Evolutionary conservation across 2,797 vertebrate species (phyloP), one percentile per base, ranked within the genome.

Genomic region (Numenius phaeopus): DNA sequence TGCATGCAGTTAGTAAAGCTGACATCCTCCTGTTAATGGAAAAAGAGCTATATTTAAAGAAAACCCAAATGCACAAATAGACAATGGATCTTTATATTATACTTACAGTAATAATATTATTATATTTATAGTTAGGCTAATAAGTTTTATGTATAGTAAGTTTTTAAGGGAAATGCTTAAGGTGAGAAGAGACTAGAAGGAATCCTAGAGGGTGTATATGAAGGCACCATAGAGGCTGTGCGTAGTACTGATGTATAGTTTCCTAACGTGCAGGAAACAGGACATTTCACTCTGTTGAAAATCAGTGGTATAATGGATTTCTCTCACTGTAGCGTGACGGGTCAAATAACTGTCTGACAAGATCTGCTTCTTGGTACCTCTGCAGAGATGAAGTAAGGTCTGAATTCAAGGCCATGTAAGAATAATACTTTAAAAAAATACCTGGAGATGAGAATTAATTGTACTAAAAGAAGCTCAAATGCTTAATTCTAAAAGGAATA

Each of bases 361-460:
- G 52, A 78, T 64, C 59, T 91, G 42, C 62, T 79, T n/a, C 66
- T 47, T 59, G 44, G 47, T 70, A 87, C 50, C 47, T 90, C 47
- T 83, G 81, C 55, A 61, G 86, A 59, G 57, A 73, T 61, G 49
- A 78, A 96, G 59, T 73, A 6, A 76, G 81, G 47, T 79, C 73
- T 73, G 39, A 75, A 72, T 71, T 95, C 79, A 91, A 87, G 71
- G 79, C 29, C 32, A 7, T 5, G 4, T 77, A 66, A 83, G 71
- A 96, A 22, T 79, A 90, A 26, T 62, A 58, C 37, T 77, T 77
- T 0, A 24, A 64, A 89, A 89, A 90, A 75, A 65, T 75, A 78
- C 9, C 39, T 86, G 39, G 42, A 75, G 90, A 42, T 77, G 52
- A 71, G 59, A 96, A 90, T 42, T 82, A 86, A 82, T 89, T 90